Conservation (phyloP, 2,888 invertebrate genomes). For the Mongoloraphidia duomilia region DNA sequence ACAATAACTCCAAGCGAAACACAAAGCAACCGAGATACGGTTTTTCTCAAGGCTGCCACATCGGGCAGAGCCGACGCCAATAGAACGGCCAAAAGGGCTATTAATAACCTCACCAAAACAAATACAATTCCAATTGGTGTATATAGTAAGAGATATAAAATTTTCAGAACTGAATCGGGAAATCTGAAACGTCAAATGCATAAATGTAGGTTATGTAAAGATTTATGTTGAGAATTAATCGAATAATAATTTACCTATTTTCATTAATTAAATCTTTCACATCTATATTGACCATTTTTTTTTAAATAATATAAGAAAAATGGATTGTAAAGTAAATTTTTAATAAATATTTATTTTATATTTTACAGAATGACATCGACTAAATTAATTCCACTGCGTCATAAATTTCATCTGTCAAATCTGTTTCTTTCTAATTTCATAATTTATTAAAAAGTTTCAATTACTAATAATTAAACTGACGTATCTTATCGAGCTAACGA, state of each 20-base stretch:
- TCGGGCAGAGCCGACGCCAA: slow-evolving; percentile 42
- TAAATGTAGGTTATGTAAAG: slow-evolving; percentile 8
- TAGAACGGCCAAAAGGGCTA: slow-evolving; percentile 39
- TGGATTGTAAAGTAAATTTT: too few relatives aligned
- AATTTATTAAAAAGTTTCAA: too few relatives aligned
- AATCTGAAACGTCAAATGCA: slow-evolving; percentile 30
- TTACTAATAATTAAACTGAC: too few relatives aligned
- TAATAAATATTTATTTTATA: too few relatives aligned
- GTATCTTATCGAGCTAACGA: too few relatives aligned
- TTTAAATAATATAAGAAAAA: slow-evolving; percentile 3
- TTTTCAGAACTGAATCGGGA: slow-evolving; percentile 31
- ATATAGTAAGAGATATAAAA: slow-evolving; percentile 37
- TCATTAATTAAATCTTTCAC: slow-evolving; percentile 26
- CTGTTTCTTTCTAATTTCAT: too few relatives aligned
- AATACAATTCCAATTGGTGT: slow-evolving; percentile 40
- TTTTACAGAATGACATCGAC: too few relatives aligned
- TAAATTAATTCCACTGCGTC: too few relatives aligned
- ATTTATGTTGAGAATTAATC: slow-evolving; percentile 6
- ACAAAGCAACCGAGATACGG: slow-evolving; percentile 41
- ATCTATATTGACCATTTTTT: slow-evolving; percentile 27
- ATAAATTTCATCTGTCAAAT: too few relatives aligned
- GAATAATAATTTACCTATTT: slow-evolving; percentile 22
- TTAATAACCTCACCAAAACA: slow-evolving; percentile 32
- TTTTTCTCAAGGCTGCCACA: slow-evolving; percentile 36
- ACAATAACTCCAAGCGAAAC: slow-evolving; percentile 46